These are phyloP conservation scores for Pomacea maculata DNA, from an alignment of 1,140 invertebrate genomes.

Conservation along the genomic window DNA sequence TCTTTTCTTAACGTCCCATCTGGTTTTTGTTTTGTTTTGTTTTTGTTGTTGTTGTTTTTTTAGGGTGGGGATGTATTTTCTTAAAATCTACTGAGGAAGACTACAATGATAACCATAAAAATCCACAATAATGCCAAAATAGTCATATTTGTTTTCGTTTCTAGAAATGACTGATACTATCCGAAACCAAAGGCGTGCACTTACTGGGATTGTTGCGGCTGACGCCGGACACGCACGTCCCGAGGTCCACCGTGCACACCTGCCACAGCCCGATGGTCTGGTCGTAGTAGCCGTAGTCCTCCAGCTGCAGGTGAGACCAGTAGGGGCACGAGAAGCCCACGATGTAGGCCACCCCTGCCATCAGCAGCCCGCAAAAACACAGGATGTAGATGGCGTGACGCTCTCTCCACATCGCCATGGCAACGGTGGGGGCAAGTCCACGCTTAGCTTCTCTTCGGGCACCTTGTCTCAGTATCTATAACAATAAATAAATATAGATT, in stretches of 20 bases:
- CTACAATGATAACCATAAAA: too few species aligned
- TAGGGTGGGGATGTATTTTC: too few species aligned
- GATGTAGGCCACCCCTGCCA: background rate
- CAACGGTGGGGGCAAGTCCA: background rate
- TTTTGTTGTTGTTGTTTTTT: too few species aligned
- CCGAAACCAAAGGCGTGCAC: background rate
- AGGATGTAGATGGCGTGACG: background rate
- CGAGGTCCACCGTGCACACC: background rate
- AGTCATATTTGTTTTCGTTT: too few species aligned
- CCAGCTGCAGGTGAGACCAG: background rate
- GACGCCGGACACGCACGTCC: constrained; percentile 1
- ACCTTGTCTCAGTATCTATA: too few species aligned
- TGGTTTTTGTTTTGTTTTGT: too few species aligned
- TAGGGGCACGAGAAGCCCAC: constrained; percentile 7
- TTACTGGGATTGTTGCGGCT: background rate
- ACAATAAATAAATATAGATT: too few species aligned
- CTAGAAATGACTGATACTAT: too few species aligned
- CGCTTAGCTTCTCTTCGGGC: background rate
- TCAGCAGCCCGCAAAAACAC: background rate
- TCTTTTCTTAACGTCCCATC: too few species aligned
- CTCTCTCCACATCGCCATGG: constrained; percentile 7
- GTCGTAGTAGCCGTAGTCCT: constrained; percentile 12
- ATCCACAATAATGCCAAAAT: too few species aligned
- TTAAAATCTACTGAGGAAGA: too few species aligned
- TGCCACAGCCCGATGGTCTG: constrained; percentile 14